phyloP scores from a whole-genome alignment of 2,797 vertebrate genomes.

The Mustela erminea region DNA sequence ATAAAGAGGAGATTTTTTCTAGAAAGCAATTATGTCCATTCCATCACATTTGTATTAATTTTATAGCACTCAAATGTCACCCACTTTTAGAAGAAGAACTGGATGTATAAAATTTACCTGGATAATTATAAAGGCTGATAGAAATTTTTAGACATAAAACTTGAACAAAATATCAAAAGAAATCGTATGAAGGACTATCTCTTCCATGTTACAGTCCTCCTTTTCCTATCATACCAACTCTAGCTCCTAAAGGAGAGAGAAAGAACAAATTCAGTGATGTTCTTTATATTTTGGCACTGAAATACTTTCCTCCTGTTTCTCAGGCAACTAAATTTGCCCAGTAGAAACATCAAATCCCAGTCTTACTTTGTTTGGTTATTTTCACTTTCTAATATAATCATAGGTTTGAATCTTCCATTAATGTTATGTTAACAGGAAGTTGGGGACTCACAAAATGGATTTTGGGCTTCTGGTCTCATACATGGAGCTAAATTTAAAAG shows the following conservation, averaged over 20 bases:
- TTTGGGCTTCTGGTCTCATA: conserved; percentile 70
- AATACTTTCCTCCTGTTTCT: conserved; percentile 83
- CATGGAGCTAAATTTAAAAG: conserved; percentile 57
- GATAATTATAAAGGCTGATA: conserved; percentile 66
- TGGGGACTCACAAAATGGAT: conserved; percentile 65
- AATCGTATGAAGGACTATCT: neutral
- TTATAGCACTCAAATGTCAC: conserved; percentile 76
- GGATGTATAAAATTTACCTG: conserved; percentile 68
- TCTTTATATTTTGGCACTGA: conserved; percentile 80
- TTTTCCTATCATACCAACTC: neutral
- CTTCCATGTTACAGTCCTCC: neutral
- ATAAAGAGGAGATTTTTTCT: conserved; percentile 76
- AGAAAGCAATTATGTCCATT: conserved; percentile 75
- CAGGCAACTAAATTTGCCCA: conserved; percentile 86
- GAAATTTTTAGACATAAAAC: conserved; percentile 55
- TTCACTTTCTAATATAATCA: conserved; percentile 83
- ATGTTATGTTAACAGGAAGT: conserved; percentile 84
- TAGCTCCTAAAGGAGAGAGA: conserved; percentile 41
- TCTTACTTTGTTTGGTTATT: conserved; percentile 79
- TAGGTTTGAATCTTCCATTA: conserved; percentile 75
- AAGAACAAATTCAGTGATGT: conserved; percentile 59
- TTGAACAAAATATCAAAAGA: conserved; percentile 64
- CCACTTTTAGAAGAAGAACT: conserved; percentile 66
- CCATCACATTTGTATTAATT: conserved; percentile 73
- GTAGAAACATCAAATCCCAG: conserved; percentile 81